Base-by-base conservation (phyloP, 2,113 vertebrate species). In the Serilophus lunatus region DNA sequence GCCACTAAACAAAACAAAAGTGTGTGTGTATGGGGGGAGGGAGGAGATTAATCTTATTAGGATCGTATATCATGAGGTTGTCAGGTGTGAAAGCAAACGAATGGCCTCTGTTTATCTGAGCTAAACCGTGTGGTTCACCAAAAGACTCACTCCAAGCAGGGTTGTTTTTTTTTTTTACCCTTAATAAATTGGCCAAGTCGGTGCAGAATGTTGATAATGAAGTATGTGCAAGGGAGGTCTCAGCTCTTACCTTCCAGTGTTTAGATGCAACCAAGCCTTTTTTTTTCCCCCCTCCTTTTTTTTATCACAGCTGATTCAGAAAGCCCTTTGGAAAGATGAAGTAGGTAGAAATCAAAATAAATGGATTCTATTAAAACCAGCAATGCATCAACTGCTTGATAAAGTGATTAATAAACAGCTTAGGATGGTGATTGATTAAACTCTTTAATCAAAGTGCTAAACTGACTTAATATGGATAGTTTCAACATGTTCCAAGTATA, bases 381-480 rank as follows among this genome's bases (percentile, higher is more conserved):
- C 98, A 99, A 99, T 99, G 99, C 99, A 99, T 99, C 99, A 99
- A 99, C 98, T 98, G 98, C 99, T 99, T 99, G 99, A 99, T 99
- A 99, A 99, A 99, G 99, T 99, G 99, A 99, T 99, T 99, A 99
- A 99, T 99, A 99, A 99, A 99, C 98, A 99, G 98, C 97, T 98
- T 97, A 90, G 98, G 99, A 99, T 99, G 97, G 98, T 99, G 99
- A 99, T 99, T 99, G 98, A 99, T 99, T 99, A 99, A 99, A 99
- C 98, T 98, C 98, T 99, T 99, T 99, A 99, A 99, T 99, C 99
- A 99, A 99, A 99, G 98, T 98, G 98, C 98, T 99, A 98, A 98
- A 98, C 98, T 98, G 98, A 96, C 98, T 97, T 98, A 98, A 98
- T 98, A 99, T 98, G 98, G 98, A 98, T 98, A 98, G 98, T 98